Evolutionary conservation across 2,888 invertebrate species (phyloP), one percentile per base, ranked within the genome.

Genomic region (Athetis lepigone): DNA sequence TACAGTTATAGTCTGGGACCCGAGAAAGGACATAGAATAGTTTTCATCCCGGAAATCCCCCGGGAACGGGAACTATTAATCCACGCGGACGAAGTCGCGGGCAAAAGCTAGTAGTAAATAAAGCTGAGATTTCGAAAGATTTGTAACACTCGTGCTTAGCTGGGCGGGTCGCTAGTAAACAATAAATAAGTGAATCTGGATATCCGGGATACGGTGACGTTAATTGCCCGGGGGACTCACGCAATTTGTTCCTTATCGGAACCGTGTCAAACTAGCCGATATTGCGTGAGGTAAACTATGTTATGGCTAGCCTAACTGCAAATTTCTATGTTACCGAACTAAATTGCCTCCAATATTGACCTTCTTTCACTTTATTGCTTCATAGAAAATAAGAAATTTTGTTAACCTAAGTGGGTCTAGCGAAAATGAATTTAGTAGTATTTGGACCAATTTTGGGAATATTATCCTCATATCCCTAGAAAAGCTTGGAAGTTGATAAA

Each of bases 101-200:
- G n/a, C n/a, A n/a, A n/a, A n/a, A n/a, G n/a, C n/a, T n/a, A n/a
- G n/a, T n/a, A n/a, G n/a, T n/a, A n/a, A n/a, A n/a, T n/a, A n/a
- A n/a, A n/a, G n/a, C n/a, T n/a, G n/a, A n/a, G n/a, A n/a, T n/a
- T n/a, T n/a, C n/a, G n/a, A n/a, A n/a, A n/a, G n/a, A n/a, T n/a
- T n/a, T n/a, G n/a, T n/a, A n/a, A n/a, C n/a, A n/a, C n/a, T n/a
- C n/a, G n/a, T n/a, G n/a, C n/a, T n/a, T n/a, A n/a, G n/a, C n/a
- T n/a, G n/a, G n/a, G n/a, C n/a, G n/a, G n/a, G n/a, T n/a, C n/a
- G n/a, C n/a, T n/a, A n/a, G n/a, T 76, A 46, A 76, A 82, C 84
- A 84, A 88, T 90, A 90, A 91, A 90, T 90, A 84, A 87, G 78
- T 58, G 66, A 80, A 83, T 77, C 78, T 82, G 75, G 85, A 81